These are phyloP conservation scores for Scolopax mira DNA, from an alignment of 2,113 vertebrate species.

Conservation along the genomic window DNA sequence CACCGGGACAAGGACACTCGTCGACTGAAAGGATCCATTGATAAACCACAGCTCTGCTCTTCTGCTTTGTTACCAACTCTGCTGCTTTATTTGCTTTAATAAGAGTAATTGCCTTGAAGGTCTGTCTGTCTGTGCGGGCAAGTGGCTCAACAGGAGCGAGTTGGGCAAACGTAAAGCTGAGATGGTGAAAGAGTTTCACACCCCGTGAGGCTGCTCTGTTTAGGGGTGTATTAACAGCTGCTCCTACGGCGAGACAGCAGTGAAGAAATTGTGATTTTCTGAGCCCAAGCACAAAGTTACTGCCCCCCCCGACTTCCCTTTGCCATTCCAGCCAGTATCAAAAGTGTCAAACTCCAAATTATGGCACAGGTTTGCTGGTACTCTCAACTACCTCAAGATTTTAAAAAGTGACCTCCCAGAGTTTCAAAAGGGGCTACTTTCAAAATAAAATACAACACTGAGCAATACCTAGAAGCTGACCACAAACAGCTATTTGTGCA, in stretches of 20 bases:
- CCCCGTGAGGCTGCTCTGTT: background rate
- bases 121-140: background rate
- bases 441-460: background rate
- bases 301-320: background rate
- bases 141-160: accelerated
- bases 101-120: background rate
- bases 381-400: background rate
- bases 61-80: background rate
- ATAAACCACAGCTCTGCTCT: background rate
- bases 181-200: background rate
- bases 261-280: background rate
- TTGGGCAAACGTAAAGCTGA: background rate
- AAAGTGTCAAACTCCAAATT: background rate
- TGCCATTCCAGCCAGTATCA: background rate
- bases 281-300: background rate
- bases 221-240: background rate
- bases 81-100: background rate
- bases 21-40: background rate
- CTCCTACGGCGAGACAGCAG: background rate
- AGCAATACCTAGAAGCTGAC: background rate
- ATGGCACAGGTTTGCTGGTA: background rate
- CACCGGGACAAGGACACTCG: background rate
- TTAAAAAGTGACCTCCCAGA: background rate
- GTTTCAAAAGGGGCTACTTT: background rate
- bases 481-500: background rate